These are phyloP conservation scores for Papilio machaon DNA, from an alignment of 1,140 invertebrate genomes.

Conservation along the genomic window DNA sequence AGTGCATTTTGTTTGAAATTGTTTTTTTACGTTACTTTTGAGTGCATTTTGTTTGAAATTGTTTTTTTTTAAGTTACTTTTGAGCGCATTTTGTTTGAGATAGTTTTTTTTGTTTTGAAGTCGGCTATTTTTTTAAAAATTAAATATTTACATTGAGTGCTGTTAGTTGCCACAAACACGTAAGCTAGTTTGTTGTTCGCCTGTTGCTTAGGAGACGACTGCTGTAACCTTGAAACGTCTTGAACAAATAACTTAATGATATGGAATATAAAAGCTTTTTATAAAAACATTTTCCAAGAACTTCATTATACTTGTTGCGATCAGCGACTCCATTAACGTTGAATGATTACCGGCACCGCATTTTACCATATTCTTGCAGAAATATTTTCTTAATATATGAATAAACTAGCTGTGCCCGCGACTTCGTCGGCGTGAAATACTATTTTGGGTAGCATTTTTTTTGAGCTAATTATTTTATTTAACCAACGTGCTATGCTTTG, in stretches of 20 bases:
- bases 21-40: too few species aligned
- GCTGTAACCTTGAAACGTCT: not conserved
- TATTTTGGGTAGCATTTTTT: too few species aligned
- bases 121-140: too few species aligned
- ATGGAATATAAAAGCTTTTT: not conserved
- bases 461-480: too few species aligned
- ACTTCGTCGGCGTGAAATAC: too few species aligned
- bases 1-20: too few species aligned
- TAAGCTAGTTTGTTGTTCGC: constrained; percentile 1
- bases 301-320: constrained; percentile 3
- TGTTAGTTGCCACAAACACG: not conserved
- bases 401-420: not conserved
- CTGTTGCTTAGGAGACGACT: constrained; percentile 11
- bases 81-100: too few species aligned
- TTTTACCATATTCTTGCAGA: not conserved
- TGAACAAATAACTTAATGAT: not conserved
- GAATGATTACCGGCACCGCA: not conserved
- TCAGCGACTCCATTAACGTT: not conserved
- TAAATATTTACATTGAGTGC: not conserved
- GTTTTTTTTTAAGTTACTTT: too few species aligned
- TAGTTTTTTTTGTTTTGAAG: too few species aligned
- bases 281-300: constrained; percentile 16
- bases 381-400: not conserved
- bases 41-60: too few species aligned
- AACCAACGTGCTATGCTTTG: too few species aligned